Conservation (phyloP, 2,797 vertebrate genomes). For the Eupleurogrammus muticus region DNA sequence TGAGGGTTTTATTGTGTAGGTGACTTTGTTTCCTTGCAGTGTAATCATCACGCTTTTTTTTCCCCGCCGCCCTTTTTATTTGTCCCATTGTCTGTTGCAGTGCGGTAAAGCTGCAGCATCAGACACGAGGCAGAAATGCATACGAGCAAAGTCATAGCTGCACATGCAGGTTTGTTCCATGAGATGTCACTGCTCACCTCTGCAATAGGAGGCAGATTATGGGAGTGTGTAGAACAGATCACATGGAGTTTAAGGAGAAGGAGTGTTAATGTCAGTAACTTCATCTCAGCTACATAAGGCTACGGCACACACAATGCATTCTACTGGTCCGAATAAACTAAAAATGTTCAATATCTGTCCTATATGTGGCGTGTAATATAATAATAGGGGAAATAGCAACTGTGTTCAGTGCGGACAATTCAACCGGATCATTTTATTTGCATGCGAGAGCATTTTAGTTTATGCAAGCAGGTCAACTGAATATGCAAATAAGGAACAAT, state of each 20-base stretch:
- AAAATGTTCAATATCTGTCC: no score
- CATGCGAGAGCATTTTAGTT: neutral
- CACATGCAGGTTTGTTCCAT: constrained; percentile 56
- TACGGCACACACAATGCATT: neutral
- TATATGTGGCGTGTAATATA: neutral
- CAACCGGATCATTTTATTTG: neutral
- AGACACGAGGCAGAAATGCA: neutral
- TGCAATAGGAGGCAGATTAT: constrained; percentile 25
- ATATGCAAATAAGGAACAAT: neutral
- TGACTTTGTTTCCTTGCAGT: constrained; percentile 11
- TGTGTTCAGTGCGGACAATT: neutral
- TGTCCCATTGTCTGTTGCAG: neutral
- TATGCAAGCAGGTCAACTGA: no score
- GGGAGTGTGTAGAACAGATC: constrained; percentile 31
- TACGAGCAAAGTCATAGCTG: constrained; percentile 27
- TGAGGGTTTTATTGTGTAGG: constrained; percentile 9
- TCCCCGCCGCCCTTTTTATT: neutral
- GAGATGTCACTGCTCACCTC: constrained; percentile 74
- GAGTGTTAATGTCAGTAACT: neutral
- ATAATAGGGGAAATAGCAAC: no score
- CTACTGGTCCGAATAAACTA: neutral
- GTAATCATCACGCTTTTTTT: neutral
- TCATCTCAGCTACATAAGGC: neutral
- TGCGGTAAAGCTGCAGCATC: neutral
- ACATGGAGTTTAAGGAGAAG: constrained; percentile 9